Conservation (phyloP, 1,140 invertebrate species). For the Leptestheria dahalacensis region DNA sequence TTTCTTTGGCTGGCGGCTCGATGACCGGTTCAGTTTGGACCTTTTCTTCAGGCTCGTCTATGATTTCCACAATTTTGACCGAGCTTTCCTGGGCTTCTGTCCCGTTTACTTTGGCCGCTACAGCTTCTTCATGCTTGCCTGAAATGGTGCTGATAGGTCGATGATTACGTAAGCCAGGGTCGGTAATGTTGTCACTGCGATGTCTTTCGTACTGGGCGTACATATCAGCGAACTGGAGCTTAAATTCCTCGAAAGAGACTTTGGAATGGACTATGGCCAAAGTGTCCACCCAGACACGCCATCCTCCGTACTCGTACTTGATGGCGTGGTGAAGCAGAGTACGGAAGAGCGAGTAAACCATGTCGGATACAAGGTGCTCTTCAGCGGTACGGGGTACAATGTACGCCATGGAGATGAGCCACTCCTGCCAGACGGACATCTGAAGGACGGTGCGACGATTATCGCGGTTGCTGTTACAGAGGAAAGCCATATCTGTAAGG, state of each 20-base stretch:
- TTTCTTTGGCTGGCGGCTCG: conserved; percentile 1
- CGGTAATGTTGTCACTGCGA: conserved; percentile 82
- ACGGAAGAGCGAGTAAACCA: conserved; percentile 92
- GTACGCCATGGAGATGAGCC: conserved; percentile 96
- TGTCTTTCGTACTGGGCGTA: conserved; percentile 92
- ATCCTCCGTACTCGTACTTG: conserved; percentile 98
- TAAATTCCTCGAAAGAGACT: conserved; percentile 93
- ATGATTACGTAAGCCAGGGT: conserved; percentile 77
- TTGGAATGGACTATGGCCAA: conserved; percentile 98
- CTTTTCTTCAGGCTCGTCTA: conserved; percentile 2
- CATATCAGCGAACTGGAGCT: conserved; percentile 88
- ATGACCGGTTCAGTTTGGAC: neutral
- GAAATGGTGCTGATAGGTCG: conserved; percentile 90
- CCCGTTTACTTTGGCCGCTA: conserved; percentile 2
- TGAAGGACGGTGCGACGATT: conserved; percentile 92
- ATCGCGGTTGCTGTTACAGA: conserved; percentile 94
- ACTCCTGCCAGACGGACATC: conserved; percentile 99
- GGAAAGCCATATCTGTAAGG: conserved; percentile 87
- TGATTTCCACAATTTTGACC: conserved; percentile 10
- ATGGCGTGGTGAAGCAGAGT: conserved; percentile 98
- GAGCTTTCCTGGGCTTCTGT: conserved; percentile 17
- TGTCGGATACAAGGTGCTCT: conserved; percentile 91
- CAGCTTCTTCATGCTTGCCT: conserved; percentile 39
- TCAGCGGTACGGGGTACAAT: conserved; percentile 90
- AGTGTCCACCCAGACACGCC: conserved; percentile 99